Percentiles rank a stretch among this genome's conserved stretches.
Conservation (phyloP, 1,140 invertebrate genomes). For the Drosophila yakuba region DNA sequence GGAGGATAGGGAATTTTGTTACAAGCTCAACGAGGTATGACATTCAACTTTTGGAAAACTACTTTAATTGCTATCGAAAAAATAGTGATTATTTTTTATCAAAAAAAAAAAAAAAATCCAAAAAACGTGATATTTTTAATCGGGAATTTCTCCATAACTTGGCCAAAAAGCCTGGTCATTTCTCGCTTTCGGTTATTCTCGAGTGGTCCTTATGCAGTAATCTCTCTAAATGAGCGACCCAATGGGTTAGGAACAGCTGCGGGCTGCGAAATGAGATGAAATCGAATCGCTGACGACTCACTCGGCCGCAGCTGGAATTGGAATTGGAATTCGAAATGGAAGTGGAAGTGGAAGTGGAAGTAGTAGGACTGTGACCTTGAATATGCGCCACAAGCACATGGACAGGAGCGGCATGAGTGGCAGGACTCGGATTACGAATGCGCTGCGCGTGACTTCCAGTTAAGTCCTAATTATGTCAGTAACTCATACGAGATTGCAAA, state of each 20-base stretch:
- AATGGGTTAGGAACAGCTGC: slow-evolving; percentile 36
- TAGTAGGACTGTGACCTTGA: slow-evolving; percentile 64
- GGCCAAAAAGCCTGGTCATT: too few relatives aligned
- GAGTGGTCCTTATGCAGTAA: slow-evolving; percentile 12
- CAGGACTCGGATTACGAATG: slow-evolving; percentile 73
- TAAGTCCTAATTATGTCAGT: slow-evolving; percentile 82
- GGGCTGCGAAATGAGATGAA: slow-evolving; percentile 34
- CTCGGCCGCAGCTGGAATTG: slow-evolving; percentile 33
- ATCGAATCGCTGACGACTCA: slow-evolving; percentile 51
- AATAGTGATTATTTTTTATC: too few relatives aligned
- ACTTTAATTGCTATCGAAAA: too few relatives aligned
- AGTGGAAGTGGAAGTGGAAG: slow-evolving; percentile 29
- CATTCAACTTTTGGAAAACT: too few relatives aligned
- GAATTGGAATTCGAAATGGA: slow-evolving; percentile 27
- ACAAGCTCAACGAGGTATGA: too few relatives aligned
- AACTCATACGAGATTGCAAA: slow-evolving; percentile 74
- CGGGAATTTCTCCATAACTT: too few relatives aligned
- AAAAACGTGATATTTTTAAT: too few relatives aligned
- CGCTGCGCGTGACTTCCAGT: slow-evolving; percentile 76
- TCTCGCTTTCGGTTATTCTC: neutral
- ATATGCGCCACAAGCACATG: slow-evolving; percentile 18
- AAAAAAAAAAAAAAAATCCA: too few relatives aligned
- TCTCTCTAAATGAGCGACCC: slow-evolving; percentile 18
- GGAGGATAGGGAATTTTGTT: too few relatives aligned
- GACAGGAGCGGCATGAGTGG: slow-evolving; percentile 15